phyloP scores from a whole-genome alignment of 2,113 vertebrate species.

The Gavia stellata region DNA sequence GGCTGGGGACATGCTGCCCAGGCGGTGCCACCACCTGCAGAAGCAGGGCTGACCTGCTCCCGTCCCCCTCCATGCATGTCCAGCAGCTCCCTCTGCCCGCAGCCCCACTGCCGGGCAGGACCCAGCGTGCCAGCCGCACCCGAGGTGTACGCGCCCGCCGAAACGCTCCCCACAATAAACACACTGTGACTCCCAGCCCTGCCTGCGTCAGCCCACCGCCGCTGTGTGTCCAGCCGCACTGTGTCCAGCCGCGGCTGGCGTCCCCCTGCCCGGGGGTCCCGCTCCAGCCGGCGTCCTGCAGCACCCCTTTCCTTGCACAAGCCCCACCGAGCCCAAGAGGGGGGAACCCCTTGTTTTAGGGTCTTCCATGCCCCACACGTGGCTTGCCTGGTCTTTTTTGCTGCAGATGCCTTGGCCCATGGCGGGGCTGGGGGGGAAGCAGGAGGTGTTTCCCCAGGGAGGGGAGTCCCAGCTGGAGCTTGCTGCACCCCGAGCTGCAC shows the following conservation, averaged over 20 bases:
- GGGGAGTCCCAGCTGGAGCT: not conserved
- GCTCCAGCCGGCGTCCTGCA: fast-evolving
- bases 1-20: not conserved
- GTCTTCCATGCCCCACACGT: fast-evolving
- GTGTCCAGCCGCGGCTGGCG: not conserved
- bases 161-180: conserved; percentile 17
- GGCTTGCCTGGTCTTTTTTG: not conserved
- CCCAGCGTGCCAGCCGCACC: not conserved
- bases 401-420: fast-evolving
- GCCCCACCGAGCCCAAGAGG: too few relatives aligned
- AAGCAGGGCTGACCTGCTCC: not conserved
- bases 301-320: not conserved
- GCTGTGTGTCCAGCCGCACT: not conserved
- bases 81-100: not conserved
- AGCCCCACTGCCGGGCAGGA: not conserved
- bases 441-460: not conserved
- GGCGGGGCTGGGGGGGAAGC: not conserved
- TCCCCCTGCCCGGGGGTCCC: not conserved
- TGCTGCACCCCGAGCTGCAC: not conserved
- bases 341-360: not conserved
- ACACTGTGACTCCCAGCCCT: not conserved
- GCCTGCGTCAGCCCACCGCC: not conserved
- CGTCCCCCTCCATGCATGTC: fast-evolving
- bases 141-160: not conserved
- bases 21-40: not conserved